Conservation (phyloP, 2,797 vertebrate genomes). For the Dipus sagitta region DNA sequence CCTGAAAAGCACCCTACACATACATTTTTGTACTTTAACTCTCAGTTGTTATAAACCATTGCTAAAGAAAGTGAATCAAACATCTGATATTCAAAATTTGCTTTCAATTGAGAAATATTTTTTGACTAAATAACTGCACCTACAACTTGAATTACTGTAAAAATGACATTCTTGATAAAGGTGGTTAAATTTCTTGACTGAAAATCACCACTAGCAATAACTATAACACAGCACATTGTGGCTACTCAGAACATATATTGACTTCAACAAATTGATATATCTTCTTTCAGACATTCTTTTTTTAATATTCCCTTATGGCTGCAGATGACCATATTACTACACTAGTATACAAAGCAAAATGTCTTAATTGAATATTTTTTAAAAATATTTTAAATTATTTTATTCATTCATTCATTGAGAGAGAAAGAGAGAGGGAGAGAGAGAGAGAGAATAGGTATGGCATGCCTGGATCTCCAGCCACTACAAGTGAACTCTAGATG, state of each 20-base stretch:
- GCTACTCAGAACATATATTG: too few species aligned
- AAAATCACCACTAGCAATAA: not conserved
- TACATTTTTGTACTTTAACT: not conserved
- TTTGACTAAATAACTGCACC: not conserved
- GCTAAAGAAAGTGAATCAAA: conserved; percentile 16
- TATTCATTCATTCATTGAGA: too few species aligned
- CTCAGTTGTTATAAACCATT: not conserved
- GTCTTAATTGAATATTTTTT: not conserved
- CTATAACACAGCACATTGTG: not conserved
- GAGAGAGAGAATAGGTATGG: too few species aligned
- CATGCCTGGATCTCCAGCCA: too few species aligned
- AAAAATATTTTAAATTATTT: not conserved
- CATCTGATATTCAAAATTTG: conserved; percentile 6
- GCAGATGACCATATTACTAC: not conserved
- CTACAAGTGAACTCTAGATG: too few species aligned
- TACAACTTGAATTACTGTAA: conserved; percentile 12
- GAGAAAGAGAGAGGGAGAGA: too few species aligned
- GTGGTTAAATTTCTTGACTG: not conserved
- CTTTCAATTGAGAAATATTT: conserved; percentile 1
- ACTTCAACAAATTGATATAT: not conserved
- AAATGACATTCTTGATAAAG: not conserved
- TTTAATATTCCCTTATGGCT: not conserved
- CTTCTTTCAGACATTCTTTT: not conserved
- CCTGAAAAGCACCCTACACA: not conserved
- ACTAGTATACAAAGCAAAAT: not conserved